Base-by-base conservation (phyloP, 2,888 invertebrate species). In the Leptinotarsa juncta region DNA sequence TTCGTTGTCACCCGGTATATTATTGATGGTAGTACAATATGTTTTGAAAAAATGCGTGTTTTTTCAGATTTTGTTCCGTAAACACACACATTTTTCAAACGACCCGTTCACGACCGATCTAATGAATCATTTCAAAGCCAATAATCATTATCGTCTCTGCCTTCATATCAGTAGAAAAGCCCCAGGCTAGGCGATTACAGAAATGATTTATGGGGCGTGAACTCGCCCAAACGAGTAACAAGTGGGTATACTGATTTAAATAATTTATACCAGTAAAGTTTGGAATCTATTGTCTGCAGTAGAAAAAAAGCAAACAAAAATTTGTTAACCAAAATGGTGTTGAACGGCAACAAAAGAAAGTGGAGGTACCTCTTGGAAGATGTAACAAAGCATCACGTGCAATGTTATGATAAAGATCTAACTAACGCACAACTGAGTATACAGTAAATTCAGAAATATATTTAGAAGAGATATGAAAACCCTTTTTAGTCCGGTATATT, bases 171-270 rank as follows among this genome's bases (percentile, higher is more conserved):
- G 16, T 57, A 57, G 57, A 57, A 26, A 20, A 15, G 57, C 57
- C 57, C 57, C 20, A 57, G 57, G 57, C 23, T 20, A 57, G 26
- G 26, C 23, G 57, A 26, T 57, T 57, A 57, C 14, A 57, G 57
- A 57, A 53, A 57, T 57, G 57, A 57, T 57, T 57, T 23, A 57
- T 57, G 15, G 57, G 15, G 23, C 23, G 23, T 57, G 23, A 23
- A 57, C 23, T 23, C 12, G 18, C 7, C 57, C 23, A 57, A 57
- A 23, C 20, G 20, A 14, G 23, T 20, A 15, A 57, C 57, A 57
- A 57, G 57, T 57, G 18, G 57, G 14, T 12, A 42, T 10, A 10
- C 57, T 57, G 23, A 15, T 57, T 15, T 23, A 14, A 57, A 23
- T 57, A 57, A 57, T 57, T 57, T 57, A 57, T 57, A 57, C 23